phyloP scores from a whole-genome alignment of 2,113 vertebrate species.

The Semicossyphus pulcher region DNA sequence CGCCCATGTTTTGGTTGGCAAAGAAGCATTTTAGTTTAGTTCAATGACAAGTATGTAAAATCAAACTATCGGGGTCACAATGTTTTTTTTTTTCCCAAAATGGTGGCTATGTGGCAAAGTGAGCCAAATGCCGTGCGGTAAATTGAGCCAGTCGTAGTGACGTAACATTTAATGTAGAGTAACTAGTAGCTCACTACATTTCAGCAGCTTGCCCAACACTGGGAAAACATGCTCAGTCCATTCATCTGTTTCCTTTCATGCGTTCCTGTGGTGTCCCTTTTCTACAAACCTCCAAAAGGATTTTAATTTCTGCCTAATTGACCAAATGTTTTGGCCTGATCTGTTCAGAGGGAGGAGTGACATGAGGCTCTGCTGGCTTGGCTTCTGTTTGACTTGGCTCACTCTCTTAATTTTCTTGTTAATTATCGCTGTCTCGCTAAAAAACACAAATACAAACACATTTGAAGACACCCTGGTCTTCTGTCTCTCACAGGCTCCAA shows the following conservation, averaged over 20 bases:
- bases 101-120: no score
- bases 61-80: no score
- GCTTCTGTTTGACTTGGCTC: conserved; percentile 21
- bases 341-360: conserved; percentile 51
- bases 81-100: no score
- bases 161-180: no score
- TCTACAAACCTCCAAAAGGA: conserved; percentile 61
- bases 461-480: background rate
- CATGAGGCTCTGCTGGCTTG: conserved; percentile 29
- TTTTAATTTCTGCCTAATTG: conserved; percentile 79
- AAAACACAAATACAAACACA: background rate
- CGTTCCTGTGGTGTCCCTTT: conserved; percentile 5
- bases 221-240: background rate
- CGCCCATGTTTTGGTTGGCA: no score
- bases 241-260: conserved; percentile 2
- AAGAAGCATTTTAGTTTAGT: no score
- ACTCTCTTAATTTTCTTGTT: background rate
- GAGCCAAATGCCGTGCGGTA: no score
- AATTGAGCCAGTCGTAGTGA: no score
- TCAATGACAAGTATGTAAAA: no score
- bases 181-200: no score
- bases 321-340: conserved; percentile 61
- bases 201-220: no score
- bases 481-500: background rate
- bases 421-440: background rate